Evolutionary conservation across 2,113 vertebrate genomes (phyloP).

Genomic region (Zapornia atra): DNA sequence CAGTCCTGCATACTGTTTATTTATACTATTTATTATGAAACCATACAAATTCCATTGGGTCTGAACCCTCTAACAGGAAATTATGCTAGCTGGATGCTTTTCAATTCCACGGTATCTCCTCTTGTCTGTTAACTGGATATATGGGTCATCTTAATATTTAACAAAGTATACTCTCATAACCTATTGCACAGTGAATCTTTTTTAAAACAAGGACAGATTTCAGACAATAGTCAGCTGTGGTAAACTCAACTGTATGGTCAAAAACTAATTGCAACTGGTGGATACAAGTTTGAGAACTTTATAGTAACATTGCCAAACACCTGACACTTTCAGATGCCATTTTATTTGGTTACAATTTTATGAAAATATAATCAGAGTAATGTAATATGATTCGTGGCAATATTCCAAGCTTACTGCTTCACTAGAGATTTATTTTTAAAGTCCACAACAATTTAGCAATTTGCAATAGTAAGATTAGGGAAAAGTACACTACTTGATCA

Average conservation of each 20-base stretch:
- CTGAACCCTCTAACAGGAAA: not conserved
- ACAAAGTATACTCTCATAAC: not conserved
- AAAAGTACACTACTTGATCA: not conserved
- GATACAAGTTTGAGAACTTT: not conserved
- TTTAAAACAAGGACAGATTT: not conserved
- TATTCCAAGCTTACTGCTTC: not conserved
- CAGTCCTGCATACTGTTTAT: not conserved
- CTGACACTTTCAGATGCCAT: not conserved
- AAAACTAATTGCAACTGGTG: not conserved
- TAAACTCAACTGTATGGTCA: not conserved
- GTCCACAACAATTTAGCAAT: not conserved
- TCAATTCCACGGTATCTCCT: not conserved
- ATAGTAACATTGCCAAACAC: not conserved
- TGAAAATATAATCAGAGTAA: not conserved
- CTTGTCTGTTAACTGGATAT: not conserved
- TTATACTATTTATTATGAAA: not conserved
- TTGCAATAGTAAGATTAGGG: not conserved
- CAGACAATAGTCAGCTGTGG: not conserved
- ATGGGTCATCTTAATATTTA: not conserved
- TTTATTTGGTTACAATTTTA: not conserved
- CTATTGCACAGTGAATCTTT: not conserved
- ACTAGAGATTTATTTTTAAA: not conserved
- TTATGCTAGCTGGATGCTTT: not conserved
- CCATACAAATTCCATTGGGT: not conserved
- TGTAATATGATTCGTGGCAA: not conserved